phyloP scores from a whole-genome alignment of 2,888 invertebrate genomes.

The Gibbula magus region DNA sequence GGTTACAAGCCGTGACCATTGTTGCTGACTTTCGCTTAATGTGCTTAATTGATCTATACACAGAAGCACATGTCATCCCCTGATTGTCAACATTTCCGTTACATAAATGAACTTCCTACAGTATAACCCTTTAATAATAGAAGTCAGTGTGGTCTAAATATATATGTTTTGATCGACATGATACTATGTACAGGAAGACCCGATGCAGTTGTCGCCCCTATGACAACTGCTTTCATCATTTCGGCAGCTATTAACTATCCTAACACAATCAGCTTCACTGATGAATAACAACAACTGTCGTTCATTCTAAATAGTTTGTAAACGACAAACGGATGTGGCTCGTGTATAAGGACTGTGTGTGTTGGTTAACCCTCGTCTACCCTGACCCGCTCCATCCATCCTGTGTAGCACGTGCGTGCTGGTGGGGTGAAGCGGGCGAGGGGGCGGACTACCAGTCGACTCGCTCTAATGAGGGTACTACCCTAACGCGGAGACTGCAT shows the following conservation, averaged over 20 bases:
- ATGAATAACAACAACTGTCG: not conserved
- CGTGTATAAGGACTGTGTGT: not conserved
- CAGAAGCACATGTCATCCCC: not conserved
- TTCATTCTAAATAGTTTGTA: conserved; percentile 7
- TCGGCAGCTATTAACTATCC: too few species aligned
- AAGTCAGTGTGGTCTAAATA: too few species aligned
- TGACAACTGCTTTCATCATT: too few species aligned
- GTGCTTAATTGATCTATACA: not conserved
- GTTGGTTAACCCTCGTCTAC: not conserved
- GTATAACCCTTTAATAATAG: too few species aligned
- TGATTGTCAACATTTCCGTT: not conserved
- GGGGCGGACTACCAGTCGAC: not conserved
- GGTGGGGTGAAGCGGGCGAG: not conserved
- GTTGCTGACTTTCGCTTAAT: not conserved
- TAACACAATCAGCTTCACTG: too few species aligned
- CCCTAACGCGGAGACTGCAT: not conserved
- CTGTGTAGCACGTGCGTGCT: not conserved
- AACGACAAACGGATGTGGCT: not conserved
- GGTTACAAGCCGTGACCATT: too few species aligned
- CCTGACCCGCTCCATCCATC: not conserved
- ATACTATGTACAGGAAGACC: too few species aligned
- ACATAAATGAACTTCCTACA: not conserved
- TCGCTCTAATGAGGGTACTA: not conserved
- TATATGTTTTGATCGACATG: too few species aligned
- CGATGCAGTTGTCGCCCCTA: too few species aligned